Conservation (phyloP, 2,797 vertebrate species). For the Orientallactaga sibirica region DNA sequence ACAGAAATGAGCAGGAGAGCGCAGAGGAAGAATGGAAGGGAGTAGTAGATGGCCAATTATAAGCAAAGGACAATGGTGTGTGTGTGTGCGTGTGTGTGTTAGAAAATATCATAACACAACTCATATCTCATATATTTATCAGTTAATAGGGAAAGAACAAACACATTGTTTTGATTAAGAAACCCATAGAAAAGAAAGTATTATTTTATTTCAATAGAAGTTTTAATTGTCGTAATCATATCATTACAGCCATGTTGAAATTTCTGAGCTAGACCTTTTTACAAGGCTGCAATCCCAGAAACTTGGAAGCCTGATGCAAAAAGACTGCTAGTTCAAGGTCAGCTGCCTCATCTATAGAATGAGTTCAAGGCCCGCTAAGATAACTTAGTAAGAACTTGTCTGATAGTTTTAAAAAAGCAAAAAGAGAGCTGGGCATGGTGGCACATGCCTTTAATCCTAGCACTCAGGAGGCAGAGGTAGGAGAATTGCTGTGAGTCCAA, state of each 20-base stretch:
- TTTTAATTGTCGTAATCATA: not conserved
- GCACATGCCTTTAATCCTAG: too few species aligned
- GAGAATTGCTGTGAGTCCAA: too few species aligned
- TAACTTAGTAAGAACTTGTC: not conserved
- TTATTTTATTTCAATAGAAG: constrained; percentile 18
- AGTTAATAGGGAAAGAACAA: not conserved
- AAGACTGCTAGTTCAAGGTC: not conserved
- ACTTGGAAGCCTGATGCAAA: not conserved
- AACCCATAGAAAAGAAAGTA: not conserved
- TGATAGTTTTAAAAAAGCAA: too few species aligned
- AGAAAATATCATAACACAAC: not conserved
- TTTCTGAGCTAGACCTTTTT: not conserved
- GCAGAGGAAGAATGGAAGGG: too few species aligned
- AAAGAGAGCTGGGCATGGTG: not conserved
- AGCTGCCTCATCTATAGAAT: not conserved
- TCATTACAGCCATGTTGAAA: not conserved
- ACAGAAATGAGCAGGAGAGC: not conserved
- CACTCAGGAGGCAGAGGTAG: too few species aligned
- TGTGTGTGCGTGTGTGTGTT: too few species aligned
- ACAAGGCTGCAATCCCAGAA: too few species aligned
- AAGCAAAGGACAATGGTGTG: not conserved
- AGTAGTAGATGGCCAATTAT: too few species aligned
- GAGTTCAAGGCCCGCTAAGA: too few species aligned
- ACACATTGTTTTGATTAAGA: not conserved
- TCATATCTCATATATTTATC: not conserved